Evolutionary conservation across 2,113 vertebrate species (phyloP), one percentile per base, ranked within the genome.

Genomic region (Noctilio leporinus): DNA sequence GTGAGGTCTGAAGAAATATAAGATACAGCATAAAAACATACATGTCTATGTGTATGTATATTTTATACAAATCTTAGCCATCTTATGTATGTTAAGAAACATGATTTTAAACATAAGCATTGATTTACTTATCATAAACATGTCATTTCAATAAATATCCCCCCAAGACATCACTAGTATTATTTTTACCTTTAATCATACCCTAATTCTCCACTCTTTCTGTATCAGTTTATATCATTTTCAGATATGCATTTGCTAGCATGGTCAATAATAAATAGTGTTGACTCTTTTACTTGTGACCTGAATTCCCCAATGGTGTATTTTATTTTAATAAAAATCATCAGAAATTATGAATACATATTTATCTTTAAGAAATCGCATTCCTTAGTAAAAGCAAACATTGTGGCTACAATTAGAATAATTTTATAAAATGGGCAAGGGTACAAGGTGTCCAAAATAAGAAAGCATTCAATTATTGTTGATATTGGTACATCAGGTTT

Each of bases 381-480:
- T 83, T 93, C 49, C 17, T 65, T 84, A 84, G 16, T 87, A 93
- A 49, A 47, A 89, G 67, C 19, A 83, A 95, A 84, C 62, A 80
- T 24, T 89, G 3, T 89, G 15, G 5, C 19, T 43, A 16, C 62
- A 17, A 8, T 90, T 92, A 95, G 4, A 86, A 91, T 43, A 94
- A 64, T 93, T 65, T 76, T 76, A 33, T 33, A 93, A 95, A 96
- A 84, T 86, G 20, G 35, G 28, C n/a, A 62, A 89, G 76, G 72
- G 30, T 33, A 91, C 35, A 95, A 81, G 17, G 1, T 38, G 92
- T 73, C 22, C 49, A 69, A 86, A 95, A 95, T 85, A 67, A 91
- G 78, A 91, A 93, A 86, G 4, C 26, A 87, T 59, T 76, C 40
- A 67, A 35, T 62, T 95, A 62, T 49, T 78, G 86, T 69, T 92